Percentiles rank a stretch among this genome's conserved stretches.
These are phyloP conservation scores for Oryzias celebensis DNA, from an alignment of 2,113 vertebrate genomes.

Conservation along the genomic window DNA sequence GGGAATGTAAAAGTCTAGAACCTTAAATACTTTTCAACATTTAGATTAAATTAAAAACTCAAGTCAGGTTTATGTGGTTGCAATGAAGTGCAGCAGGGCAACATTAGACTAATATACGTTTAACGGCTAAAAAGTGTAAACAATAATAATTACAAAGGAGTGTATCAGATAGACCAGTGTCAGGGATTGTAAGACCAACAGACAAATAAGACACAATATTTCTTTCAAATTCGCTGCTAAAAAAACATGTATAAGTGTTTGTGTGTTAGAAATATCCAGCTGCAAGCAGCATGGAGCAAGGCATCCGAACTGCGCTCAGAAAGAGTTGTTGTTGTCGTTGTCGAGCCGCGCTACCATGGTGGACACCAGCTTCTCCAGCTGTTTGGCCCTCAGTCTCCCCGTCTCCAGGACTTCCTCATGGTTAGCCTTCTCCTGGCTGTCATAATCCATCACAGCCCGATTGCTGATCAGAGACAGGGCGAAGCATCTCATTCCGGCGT, in stretches of 20 bases:
- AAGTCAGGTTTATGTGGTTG: neutral
- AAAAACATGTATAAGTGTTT: too few relatives aligned
- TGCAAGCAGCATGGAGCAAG: neutral
- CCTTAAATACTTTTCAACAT: constrained; percentile 42
- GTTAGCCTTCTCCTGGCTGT: constrained; percentile 79
- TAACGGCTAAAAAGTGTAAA: too few relatives aligned
- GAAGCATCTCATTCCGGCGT: constrained; percentile 86
- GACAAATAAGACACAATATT: too few relatives aligned
- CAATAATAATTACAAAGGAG: too few relatives aligned
- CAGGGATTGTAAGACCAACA: too few relatives aligned
- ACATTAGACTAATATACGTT: too few relatives aligned
- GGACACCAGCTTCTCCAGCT: constrained; percentile 80
- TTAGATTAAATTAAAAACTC: constrained; percentile 15
- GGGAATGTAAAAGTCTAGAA: constrained; percentile 24
- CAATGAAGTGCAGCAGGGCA: neutral
- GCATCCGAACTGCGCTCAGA: neutral
- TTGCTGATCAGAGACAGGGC: constrained; percentile 93
- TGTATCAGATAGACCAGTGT: too few relatives aligned
- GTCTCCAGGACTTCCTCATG: constrained; percentile 87
- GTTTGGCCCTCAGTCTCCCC: constrained; percentile 67
- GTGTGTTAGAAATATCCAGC: too few relatives aligned
- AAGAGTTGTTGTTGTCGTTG: constrained; percentile 35
- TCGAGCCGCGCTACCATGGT: constrained; percentile 75
- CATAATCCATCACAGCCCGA: constrained; percentile 81
- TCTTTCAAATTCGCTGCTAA: too few relatives aligned